Conservation (phyloP, 2,888 invertebrate genomes). For the Lasioglossum marginatum region DNA sequence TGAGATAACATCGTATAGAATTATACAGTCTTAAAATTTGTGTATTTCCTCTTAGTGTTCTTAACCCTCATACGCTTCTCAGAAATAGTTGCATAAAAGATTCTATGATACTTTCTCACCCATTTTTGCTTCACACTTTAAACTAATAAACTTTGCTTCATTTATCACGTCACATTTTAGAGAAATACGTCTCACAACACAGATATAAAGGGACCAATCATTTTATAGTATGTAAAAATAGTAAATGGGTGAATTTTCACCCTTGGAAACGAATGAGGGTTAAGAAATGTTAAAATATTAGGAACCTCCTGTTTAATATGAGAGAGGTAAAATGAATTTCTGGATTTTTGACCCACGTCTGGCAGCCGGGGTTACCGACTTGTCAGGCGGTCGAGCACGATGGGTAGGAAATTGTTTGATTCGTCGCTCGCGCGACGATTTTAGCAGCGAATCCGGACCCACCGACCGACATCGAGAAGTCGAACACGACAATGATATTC, state of each 20-base stretch:
- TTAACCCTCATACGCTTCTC: too few relatives aligned
- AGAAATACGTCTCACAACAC: too few relatives aligned
- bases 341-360: neutral
- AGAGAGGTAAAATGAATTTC: neutral
- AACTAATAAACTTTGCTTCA: too few relatives aligned
- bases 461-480: constrained; percentile 68
- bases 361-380: neutral
- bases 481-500: constrained; percentile 61
- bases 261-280: too few relatives aligned
- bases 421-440: neutral
- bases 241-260: too few relatives aligned
- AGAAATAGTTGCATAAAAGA: too few relatives aligned
- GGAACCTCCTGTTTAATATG: neutral
- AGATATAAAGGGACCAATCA: too few relatives aligned
- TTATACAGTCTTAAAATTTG: neutral
- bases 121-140: too few relatives aligned
- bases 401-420: constrained; percentile 53
- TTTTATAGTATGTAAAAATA: too few relatives aligned
- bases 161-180: too few relatives aligned
- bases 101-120: too few relatives aligned
- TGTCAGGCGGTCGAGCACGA: neutral
- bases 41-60: neutral
- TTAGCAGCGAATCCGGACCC: constrained; percentile 36
- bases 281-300: too few relatives aligned
- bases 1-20: neutral